Evolutionary conservation across 2,888 invertebrate species (phyloP).

Genomic region (Sphaerophoria rueppellii): DNA sequence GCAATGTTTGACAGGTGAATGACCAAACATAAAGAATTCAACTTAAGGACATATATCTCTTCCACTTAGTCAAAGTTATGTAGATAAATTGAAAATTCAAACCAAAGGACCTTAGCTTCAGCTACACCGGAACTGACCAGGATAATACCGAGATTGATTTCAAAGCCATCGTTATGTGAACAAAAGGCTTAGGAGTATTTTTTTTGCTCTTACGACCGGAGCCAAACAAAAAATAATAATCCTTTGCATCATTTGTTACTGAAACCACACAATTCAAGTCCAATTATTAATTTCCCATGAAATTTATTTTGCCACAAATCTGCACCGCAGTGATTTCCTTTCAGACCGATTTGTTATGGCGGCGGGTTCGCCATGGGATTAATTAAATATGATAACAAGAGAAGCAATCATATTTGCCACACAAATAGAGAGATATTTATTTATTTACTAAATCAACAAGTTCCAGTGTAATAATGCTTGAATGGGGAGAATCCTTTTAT

Average conservation of each 20-base stretch:
- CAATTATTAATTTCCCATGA: constrained; percentile 18
- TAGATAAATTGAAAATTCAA: constrained; percentile 28
- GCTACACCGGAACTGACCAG: neutral
- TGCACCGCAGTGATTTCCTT: neutral
- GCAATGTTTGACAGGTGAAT: constrained; percentile 37
- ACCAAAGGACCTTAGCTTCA: neutral
- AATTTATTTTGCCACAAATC: constrained; percentile 11
- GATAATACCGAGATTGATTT: neutral
- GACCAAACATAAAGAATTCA: constrained; percentile 40
- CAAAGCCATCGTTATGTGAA: neutral
- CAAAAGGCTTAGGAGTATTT: neutral
- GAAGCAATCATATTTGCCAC: constrained; percentile 19
- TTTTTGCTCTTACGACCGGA: neutral
- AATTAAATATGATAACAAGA: constrained; percentile 24
- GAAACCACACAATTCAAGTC: constrained; percentile 12
- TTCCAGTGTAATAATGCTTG: neutral
- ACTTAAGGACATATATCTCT: neutral
- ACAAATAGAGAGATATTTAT: neutral
- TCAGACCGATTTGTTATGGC: too few relatives aligned
- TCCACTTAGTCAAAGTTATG: constrained; percentile 8
- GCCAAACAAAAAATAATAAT: neutral
- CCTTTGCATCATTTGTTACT: neutral
- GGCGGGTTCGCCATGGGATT: constrained; percentile 18
- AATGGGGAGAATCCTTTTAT: neutral
- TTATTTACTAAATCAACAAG: constrained; percentile 29